Percentiles rank a stretch among this genome's conserved stretches.
Evolutionary conservation across 2,113 vertebrate species (phyloP).

Genomic region (Podocnemis expansa): DNA sequence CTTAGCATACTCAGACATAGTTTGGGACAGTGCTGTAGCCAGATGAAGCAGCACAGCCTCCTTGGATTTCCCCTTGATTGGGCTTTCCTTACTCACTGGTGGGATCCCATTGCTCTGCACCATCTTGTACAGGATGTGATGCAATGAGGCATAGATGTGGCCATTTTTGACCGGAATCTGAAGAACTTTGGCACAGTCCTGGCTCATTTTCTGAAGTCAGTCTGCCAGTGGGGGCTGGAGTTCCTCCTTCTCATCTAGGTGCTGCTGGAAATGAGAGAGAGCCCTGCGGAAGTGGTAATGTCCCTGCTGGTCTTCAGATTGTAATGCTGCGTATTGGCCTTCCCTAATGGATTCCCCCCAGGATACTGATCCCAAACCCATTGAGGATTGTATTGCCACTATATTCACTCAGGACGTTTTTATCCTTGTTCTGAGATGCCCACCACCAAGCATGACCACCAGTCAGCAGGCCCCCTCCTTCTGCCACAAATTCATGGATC

Average conservation of each 20-base stretch:
- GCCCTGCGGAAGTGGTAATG: slow-evolving; percentile 81
- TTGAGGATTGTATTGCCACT: slow-evolving; percentile 75
- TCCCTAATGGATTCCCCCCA: slow-evolving; percentile 38
- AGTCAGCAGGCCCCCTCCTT: slow-evolving; percentile 84
- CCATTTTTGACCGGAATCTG: slow-evolving; percentile 66
- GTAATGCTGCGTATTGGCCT: slow-evolving; percentile 60
- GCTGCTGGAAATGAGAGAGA: slow-evolving; percentile 72
- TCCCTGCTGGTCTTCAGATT: slow-evolving; percentile 17
- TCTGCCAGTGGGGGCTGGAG: not conserved
- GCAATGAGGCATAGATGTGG: slow-evolving; percentile 71
- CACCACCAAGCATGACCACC: slow-evolving; percentile 87
- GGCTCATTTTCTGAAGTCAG: slow-evolving; percentile 53
- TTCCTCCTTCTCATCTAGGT: slow-evolving; percentile 26
- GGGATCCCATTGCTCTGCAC: slow-evolving; percentile 72
- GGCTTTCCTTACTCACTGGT: slow-evolving; percentile 66
- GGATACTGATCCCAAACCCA: slow-evolving; percentile 82
- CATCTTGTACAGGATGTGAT: slow-evolving; percentile 73
- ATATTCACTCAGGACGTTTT: slow-evolving; percentile 73
- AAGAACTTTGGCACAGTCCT: slow-evolving; percentile 72
- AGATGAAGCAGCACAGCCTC: slow-evolving; percentile 79
- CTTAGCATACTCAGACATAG: not conserved
- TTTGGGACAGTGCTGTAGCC: slow-evolving; percentile 59
- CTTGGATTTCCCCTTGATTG: slow-evolving; percentile 67
- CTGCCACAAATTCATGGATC: slow-evolving; percentile 82
- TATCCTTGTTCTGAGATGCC: slow-evolving; percentile 66